Evolutionary conservation across 1,140 invertebrate species (phyloP).

Genomic region (Temnothorax nylanderi): DNA sequence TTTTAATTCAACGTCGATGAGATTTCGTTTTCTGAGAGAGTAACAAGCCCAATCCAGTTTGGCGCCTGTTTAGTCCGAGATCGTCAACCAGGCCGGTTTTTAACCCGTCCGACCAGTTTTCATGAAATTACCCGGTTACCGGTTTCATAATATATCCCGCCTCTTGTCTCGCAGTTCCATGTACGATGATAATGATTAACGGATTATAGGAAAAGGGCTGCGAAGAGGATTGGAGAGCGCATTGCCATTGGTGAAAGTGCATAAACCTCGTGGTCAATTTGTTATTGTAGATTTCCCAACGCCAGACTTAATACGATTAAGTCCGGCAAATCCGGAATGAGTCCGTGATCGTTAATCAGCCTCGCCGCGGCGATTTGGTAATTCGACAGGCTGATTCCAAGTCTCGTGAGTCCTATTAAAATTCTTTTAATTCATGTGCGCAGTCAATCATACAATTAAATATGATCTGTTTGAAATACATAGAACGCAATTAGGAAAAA

Average conservation of each 20-base stretch:
- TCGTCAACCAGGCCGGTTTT: conserved; percentile 72
- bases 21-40: conserved; percentile 66
- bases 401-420: conserved; percentile 53
- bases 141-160: conserved; percentile 73
- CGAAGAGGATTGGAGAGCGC: conserved; percentile 47
- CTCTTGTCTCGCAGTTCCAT: conserved; percentile 64
- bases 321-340: conserved; percentile 18
- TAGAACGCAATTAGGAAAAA: conserved; percentile 51
- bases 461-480: conserved; percentile 26
- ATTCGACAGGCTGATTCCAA: conserved; percentile 52
- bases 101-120: conserved; percentile 74
- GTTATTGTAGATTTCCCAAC: conserved; percentile 53
- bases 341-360: conserved; percentile 58
- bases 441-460: conserved; percentile 8
- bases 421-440: conserved; percentile 45
- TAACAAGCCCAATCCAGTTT: conserved; percentile 66
- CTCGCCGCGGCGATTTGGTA: conserved; percentile 50
- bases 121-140: conserved; percentile 74
- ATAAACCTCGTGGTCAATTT: conserved; percentile 21
- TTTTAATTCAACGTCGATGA: conserved; percentile 67
- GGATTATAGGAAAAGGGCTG: conserved; percentile 56
- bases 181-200: conserved; percentile 74
- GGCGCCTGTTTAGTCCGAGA: conserved; percentile 65
- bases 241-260: conserved; percentile 53
- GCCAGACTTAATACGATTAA: conserved; percentile 1